Percentiles rank a stretch among this genome's conserved stretches.
phyloP scores from a whole-genome alignment of 2,113 vertebrate species.

The Saguinus imperator region DNA sequence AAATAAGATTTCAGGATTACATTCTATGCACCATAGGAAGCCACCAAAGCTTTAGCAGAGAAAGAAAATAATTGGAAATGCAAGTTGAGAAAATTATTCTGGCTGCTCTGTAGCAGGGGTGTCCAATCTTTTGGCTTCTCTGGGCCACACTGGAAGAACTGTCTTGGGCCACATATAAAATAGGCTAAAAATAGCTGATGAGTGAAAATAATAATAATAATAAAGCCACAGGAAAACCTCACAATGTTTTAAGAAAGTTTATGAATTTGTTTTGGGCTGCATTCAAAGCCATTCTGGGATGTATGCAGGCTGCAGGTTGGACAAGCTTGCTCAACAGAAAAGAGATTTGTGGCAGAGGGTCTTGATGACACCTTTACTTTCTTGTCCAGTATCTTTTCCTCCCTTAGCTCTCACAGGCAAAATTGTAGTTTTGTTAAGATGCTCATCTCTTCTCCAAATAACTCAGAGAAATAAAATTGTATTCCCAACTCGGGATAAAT shows the following conservation, averaged over 20 bases:
- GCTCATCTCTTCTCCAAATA: not conserved
- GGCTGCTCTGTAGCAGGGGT: not conserved
- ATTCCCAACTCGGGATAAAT: not conserved
- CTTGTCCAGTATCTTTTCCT: not conserved
- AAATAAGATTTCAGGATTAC: not conserved
- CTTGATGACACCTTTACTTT: not conserved
- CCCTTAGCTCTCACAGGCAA: no score
- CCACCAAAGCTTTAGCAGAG: not conserved
- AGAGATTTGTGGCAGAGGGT: not conserved
- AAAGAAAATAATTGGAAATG: not conserved
- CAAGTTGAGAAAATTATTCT: not conserved
- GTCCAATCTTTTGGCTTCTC: no score
- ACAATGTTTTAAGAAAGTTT: no score
- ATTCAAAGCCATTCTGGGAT: no score
- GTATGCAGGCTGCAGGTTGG: not conserved
- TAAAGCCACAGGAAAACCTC: no score
- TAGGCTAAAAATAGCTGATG: no score
- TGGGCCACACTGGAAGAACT: no score
- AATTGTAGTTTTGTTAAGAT: not conserved
- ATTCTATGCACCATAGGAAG: not conserved
- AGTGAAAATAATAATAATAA: no score
- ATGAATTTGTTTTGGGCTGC: no score
- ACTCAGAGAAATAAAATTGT: not conserved
- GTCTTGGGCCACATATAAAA: no score
- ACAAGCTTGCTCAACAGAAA: not conserved